Base-by-base conservation (phyloP, 2,888 invertebrate species). In the Amphiduros pacificus region DNA sequence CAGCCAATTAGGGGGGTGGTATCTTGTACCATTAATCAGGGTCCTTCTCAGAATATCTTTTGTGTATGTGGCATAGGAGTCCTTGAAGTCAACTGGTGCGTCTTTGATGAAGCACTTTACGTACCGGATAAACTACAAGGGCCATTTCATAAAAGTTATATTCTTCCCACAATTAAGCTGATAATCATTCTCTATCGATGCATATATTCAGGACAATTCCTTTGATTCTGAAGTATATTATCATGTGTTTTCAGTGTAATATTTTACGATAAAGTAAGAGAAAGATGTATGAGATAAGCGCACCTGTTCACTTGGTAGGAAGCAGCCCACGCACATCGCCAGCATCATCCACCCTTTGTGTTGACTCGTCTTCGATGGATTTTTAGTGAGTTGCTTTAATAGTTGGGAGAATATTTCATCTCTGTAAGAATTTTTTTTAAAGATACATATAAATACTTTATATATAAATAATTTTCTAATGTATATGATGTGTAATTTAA, bases 1-100 rank as follows among this genome's bases (percentile, higher is more conserved):
- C n/a, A 71, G 63, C 57, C 63, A 66, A 44, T 69, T 71, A 11
- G 71, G 70, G 1, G 71, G 71, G 54, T 71, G 71, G 58, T 63
- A 71, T 54, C 71, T 29, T 1, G 54, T 48, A 14, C 70, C 71
- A 41, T 64, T 70, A 2, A 56, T 36, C n/a, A 58, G 32, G 4
- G 69, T 68, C 1, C 70, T 55, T 27, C 66, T 54, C 11, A 71
- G 44, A 26, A 68, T 51, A 9, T 59, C 41, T 31, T 61, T 50
- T 17, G 64, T 51, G 41, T 66, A 61, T 1, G 44, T 28, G 26
- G 67, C 64, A 55, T 62, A 64, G 1, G 58, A 50, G 26, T 67
- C 65, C 44, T 61, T 63, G 41, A 61, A 54, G 2, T 62, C 68
- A 9, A 31, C 31, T 6, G 61, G 26, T 5, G 48, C 49, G 31